A percentile compares a stretch with the other conserved stretches of the same genome.
Conservation (phyloP, 2,888 invertebrate genomes). For the Steinernema hermaphroditum region DNA sequence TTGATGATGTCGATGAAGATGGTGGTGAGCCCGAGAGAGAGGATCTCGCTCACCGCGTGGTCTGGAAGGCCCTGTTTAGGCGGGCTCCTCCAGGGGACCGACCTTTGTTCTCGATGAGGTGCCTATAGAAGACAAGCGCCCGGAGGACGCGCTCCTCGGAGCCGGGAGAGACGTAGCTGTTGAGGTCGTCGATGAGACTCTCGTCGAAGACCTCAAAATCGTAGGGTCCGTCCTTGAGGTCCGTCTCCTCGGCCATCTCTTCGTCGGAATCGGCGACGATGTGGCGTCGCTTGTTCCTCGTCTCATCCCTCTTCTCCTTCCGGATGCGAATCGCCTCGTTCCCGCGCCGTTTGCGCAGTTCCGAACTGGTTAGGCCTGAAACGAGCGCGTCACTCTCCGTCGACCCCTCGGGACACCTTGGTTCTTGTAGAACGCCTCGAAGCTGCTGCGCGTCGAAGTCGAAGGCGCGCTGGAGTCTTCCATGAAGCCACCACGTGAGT, state of each 20-base stretch:
- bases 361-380: conserved; percentile 4
- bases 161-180: neutral
- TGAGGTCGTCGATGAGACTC: conserved; percentile 10
- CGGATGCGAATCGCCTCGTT: conserved; percentile 7
- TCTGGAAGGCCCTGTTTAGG: conserved; percentile 9
- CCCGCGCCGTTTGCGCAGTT: conserved; percentile 21
- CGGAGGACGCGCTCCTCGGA: neutral
- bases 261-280: conserved; percentile 9
- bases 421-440: conserved; percentile 25
- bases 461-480: conserved; percentile 12
- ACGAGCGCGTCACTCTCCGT: no score
- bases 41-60: conserved; percentile 4
- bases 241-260: neutral
- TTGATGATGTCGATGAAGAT: conserved; percentile 22
- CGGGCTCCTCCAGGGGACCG: no score
- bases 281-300: conserved; percentile 24
- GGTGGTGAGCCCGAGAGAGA: neutral
- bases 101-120: conserved; percentile 2
- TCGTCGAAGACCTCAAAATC: conserved; percentile 12
- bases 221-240: neutral
- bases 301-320: conserved; percentile 22
- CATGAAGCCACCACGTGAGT: neutral
- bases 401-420: conserved; percentile 1
- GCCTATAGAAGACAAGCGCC: conserved; percentile 22
- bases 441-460: conserved; percentile 9